Evolutionary conservation across 2,113 vertebrate genomes (phyloP).

Genomic region (Aldabrachelys gigantea): DNA sequence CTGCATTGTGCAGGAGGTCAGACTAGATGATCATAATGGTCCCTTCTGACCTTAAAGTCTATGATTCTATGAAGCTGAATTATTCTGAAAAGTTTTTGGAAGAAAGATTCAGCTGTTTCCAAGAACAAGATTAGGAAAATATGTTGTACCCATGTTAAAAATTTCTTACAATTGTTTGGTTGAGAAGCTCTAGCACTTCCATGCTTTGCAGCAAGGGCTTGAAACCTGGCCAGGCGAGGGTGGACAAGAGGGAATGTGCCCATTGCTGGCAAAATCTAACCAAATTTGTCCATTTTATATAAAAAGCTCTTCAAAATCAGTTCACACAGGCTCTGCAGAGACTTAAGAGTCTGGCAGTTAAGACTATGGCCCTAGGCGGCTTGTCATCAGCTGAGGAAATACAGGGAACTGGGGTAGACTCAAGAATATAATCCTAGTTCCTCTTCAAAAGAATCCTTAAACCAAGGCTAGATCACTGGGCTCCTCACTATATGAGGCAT

Average conservation of each 20-base stretch:
- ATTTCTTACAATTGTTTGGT: neutral
- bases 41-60: too few relatives aligned
- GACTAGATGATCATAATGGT: too few relatives aligned
- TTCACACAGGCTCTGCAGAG: neutral
- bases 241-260: neutral
- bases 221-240: neutral
- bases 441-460: constrained; percentile 18
- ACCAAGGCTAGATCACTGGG: neutral
- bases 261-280: neutral
- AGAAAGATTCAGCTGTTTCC: neutral
- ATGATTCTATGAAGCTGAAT: neutral
- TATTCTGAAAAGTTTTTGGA: neutral
- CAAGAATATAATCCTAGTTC: constrained; percentile 18
- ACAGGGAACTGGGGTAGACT: constrained; percentile 16
- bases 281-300: neutral
- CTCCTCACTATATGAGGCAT: neutral
- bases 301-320: neutral
- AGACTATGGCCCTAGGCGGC: constrained; percentile 24
- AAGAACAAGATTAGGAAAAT: neutral
- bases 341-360: neutral
- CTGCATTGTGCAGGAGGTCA: too few relatives aligned
- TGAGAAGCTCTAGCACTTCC: neutral
- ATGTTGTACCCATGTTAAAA: neutral
- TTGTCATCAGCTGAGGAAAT: neutral
- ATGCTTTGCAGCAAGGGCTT: neutral